phyloP scores from a whole-genome alignment of 2,797 vertebrate species.

The Acanthurus tractus region DNA sequence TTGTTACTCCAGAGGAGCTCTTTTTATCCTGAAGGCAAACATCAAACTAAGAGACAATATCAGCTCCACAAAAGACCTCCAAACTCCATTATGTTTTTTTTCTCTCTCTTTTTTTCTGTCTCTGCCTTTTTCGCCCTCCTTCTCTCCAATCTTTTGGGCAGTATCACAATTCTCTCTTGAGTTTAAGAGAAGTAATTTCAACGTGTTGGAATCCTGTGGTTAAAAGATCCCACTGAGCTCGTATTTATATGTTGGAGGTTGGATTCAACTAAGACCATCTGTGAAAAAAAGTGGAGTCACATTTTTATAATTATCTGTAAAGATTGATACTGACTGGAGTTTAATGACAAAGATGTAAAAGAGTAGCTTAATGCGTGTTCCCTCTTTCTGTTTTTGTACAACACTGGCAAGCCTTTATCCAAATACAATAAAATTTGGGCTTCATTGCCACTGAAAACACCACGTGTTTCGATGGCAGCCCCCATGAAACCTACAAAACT shows the following conservation, averaged over 20 bases:
- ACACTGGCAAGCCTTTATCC: not conserved
- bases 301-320: conserved; percentile 8
- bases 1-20: conserved; percentile 87
- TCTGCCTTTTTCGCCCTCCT: conserved; percentile 53
- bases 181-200: conserved; percentile 66
- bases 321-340: not conserved
- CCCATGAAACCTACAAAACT: conserved; percentile 17
- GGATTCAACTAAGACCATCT: conserved; percentile 1
- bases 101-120: conserved; percentile 8
- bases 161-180: conserved; percentile 70
- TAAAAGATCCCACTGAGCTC: conserved; percentile 64
- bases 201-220: conserved; percentile 64
- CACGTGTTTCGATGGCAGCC: not conserved
- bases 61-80: conserved; percentile 85
- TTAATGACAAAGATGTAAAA: not conserved
- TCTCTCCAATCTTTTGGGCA: conserved; percentile 62
- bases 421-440: conserved; percentile 16
- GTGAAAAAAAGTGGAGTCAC: conserved; percentile 5
- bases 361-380: not conserved
- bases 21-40: conserved; percentile 87
- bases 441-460: conserved; percentile 20
- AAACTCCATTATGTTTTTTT: conserved; percentile 82
- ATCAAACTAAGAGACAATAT: conserved; percentile 88
- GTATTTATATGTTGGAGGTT: conserved; percentile 39
- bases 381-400: not conserved